Evolutionary conservation across 2,113 vertebrate species (phyloP), one percentile per base, ranked within the genome.

Genomic region (Dasyornis broadbenti): DNA sequence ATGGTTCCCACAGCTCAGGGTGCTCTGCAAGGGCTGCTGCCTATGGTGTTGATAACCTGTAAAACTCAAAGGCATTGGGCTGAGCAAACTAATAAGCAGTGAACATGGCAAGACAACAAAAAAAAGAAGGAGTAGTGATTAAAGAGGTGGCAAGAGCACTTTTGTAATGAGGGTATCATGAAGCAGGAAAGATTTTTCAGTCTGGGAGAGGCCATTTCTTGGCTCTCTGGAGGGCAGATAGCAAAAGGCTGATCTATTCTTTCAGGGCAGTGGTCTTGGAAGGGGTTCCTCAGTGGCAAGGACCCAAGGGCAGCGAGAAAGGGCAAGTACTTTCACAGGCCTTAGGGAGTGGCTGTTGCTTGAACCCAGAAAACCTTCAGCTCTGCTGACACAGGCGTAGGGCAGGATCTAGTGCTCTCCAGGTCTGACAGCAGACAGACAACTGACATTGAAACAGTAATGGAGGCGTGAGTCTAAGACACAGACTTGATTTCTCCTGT

Each of bases 281-380:
- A 82, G 57, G 44, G 57, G 35, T 53, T 83, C 75, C 69, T 39
- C 11, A 22, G 4, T 4, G 31, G 56, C 30, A 59, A 76, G 40
- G n/a, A 60, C 42, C 60, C 1, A 1, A 60, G 0, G 2, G 12
- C 28, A 76, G n/a, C 1, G 9, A n/a, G 53, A 89, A 95, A 95
- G 92, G 83, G 54, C 45, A 54, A 77, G 23, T 47, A 83, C 72
- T 91, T 49, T 35, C 92, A 82, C 11, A 31, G 80, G 40, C 35
- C 61, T 76, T 91, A 71, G 71, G 49, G 52, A 30, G 54, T 73
- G 64, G 65, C 63, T 94, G 54, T 93, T 93, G 61, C 80, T 80
- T 82, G 65, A 85, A 52, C 37, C 76, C 49, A 69, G 90, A 17
- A 7, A 61, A 47, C 33, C n/a, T 91, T 92, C 52, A 73, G 64